Percentiles rank a stretch among this genome's conserved stretches.
These are phyloP conservation scores for Nasua narica DNA, from an alignment of 2,797 vertebrate species.

Conservation along the genomic window DNA sequence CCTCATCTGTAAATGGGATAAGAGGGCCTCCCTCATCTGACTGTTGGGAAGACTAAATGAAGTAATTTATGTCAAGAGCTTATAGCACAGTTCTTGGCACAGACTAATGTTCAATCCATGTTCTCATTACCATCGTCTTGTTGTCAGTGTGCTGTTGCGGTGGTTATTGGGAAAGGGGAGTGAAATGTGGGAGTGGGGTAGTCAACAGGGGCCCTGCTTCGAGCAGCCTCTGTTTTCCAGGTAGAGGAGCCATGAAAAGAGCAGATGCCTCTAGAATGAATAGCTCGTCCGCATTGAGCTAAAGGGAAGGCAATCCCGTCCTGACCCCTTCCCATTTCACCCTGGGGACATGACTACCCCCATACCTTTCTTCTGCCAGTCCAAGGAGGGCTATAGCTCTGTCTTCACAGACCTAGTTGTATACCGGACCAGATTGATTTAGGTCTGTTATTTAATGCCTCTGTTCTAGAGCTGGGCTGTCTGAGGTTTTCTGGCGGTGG, in stretches of 20 bases:
- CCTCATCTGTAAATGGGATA: constrained; percentile 13
- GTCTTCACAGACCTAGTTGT: neutral
- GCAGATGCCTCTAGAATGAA: neutral
- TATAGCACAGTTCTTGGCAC: neutral
- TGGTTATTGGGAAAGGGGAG: neutral
- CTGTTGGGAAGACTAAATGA: neutral
- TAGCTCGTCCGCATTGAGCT: neutral
- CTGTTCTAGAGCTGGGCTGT: neutral
- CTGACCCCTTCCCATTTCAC: neutral
- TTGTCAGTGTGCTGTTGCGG: neutral
- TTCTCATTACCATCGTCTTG: neutral
- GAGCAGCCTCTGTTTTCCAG: neutral
- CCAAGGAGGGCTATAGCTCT: neutral
- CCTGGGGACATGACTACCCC: neutral
- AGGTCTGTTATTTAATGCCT: constrained; percentile 21
- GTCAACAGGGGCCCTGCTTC: neutral
- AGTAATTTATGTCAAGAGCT: constrained; percentile 21
- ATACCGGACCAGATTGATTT: neutral
- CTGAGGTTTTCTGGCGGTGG: neutral
- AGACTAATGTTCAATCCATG: neutral
- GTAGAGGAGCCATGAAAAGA: neutral
- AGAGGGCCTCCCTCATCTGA: neutral
- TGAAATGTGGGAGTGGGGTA: neutral
- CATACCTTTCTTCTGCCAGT: neutral
- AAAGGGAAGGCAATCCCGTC: neutral